These are phyloP conservation scores for Bradypodion ventrale DNA, from an alignment of 2,797 vertebrate genomes.

Conservation along the genomic window DNA sequence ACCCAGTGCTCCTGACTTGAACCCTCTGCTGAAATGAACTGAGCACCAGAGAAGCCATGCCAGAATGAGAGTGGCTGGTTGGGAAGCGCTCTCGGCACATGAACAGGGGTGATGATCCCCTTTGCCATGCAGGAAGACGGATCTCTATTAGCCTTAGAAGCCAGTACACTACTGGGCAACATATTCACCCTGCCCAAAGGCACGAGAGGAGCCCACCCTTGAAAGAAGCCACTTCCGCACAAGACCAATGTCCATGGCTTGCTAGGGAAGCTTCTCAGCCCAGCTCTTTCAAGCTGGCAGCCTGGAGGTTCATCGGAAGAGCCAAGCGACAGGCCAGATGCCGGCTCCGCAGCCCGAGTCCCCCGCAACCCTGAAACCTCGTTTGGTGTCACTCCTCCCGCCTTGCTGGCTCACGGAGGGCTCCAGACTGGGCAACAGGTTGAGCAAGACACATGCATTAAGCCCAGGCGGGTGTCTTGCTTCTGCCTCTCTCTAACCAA, in stretches of 20 bases:
- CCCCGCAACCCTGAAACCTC: neutral
- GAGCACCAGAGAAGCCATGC: neutral
- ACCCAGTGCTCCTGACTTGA: neutral
- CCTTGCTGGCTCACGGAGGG: slow-evolving; percentile 42
- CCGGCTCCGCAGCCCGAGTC: slow-evolving; percentile 39
- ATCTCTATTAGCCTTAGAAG: too few species aligned
- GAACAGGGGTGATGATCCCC: too few species aligned
- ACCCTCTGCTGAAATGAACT: neutral
- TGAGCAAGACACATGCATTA: too few species aligned
- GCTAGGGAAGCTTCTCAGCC: neutral
- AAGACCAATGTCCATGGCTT: neutral
- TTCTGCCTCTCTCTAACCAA: neutral
- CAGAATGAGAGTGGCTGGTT: accelerated
- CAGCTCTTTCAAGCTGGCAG: too few species aligned
- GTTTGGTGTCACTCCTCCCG: slow-evolving; percentile 39
- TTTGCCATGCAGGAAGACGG: neutral
- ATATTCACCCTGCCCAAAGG: neutral
- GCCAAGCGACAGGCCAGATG: too few species aligned
- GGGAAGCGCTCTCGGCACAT: too few species aligned
- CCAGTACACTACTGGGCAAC: neutral
- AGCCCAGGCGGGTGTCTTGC: too few species aligned
- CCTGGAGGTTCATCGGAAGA: too few species aligned
- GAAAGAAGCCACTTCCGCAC: neutral
- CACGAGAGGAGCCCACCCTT: too few species aligned
- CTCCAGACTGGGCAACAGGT: neutral